These are phyloP conservation scores for Chironomus tentans DNA, from an alignment of 2,888 invertebrate genomes.

Conservation along the genomic window DNA sequence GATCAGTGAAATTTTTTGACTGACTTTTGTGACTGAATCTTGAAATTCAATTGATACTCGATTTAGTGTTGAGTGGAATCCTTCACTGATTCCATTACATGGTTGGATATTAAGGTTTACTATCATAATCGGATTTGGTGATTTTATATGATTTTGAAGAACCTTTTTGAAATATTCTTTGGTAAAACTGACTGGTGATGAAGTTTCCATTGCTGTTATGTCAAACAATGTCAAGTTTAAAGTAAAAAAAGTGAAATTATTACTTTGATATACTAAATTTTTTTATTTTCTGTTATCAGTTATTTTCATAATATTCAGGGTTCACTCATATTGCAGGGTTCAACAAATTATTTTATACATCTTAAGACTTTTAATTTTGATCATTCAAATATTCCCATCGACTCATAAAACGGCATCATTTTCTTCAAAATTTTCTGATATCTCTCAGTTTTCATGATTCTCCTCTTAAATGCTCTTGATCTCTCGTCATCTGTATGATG, in stretches of 20 bases:
- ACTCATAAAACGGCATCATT: conserved; percentile 4
- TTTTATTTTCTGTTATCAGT: too few species aligned
- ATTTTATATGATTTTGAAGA: background rate
- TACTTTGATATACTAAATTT: too few species aligned
- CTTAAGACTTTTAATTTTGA: too few species aligned
- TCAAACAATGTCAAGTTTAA: too few species aligned
- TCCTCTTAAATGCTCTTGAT: background rate
- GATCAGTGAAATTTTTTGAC: background rate
- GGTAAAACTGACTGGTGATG: background rate
- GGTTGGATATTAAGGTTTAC: background rate
- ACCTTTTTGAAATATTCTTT: background rate
- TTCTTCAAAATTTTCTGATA: background rate
- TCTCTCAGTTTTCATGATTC: background rate
- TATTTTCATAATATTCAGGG: too few species aligned
- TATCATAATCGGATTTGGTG: background rate
- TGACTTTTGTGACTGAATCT: background rate
- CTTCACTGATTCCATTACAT: background rate
- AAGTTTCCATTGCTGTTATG: background rate
- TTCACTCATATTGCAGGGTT: too few species aligned
- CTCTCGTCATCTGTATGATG: background rate
- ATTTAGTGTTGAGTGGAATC: background rate
- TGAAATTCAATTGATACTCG: background rate
- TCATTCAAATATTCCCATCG: background rate
- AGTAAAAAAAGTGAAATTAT: too few species aligned
- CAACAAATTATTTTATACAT: too few species aligned